phyloP scores from a whole-genome alignment of 1,140 invertebrate species.

The Maniola jurtina region DNA sequence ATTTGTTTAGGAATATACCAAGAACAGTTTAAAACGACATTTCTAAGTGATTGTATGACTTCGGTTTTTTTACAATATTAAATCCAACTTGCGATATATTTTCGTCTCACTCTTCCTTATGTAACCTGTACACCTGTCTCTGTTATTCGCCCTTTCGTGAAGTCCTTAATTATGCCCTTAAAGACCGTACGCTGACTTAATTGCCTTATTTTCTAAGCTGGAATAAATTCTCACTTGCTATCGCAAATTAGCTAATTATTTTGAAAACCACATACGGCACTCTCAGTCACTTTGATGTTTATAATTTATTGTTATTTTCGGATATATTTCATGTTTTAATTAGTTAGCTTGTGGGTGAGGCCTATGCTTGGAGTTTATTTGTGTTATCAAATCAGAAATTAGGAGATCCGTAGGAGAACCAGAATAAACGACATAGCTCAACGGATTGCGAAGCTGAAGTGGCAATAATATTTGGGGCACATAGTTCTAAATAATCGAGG shows the following conservation, averaged over 20 bases:
- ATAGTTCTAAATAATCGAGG: no score
- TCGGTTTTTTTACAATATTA: conserved; percentile 5
- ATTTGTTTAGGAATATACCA: neutral
- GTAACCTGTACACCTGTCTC: conserved; percentile 14
- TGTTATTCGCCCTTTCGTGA: conserved; percentile 32
- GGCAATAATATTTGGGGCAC: no score
- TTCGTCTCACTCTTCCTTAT: conserved; percentile 15
- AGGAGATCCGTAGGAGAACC: no score
- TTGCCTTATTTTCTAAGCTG: conserved; percentile 37
- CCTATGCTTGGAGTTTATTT: no score
- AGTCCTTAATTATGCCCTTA: conserved; percentile 39
- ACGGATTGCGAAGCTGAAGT: no score
- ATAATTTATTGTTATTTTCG: neutral
- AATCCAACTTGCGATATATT: conserved; percentile 22
- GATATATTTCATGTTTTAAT: no score
- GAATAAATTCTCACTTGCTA: conserved; percentile 40
- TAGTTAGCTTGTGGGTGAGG: no score
- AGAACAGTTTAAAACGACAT: neutral
- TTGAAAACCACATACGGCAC: conserved; percentile 27
- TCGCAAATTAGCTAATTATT: conserved; percentile 36
- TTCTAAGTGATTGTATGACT: neutral
- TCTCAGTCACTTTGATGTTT: conserved; percentile 6
- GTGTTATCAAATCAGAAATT: no score
- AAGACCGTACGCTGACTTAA: conserved; percentile 34
- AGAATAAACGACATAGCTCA: no score